Percentiles rank a stretch among this genome's conserved stretches.
Conservation (phyloP, 2,797 vertebrate genomes). For the Acanthurus lineatus region DNA sequence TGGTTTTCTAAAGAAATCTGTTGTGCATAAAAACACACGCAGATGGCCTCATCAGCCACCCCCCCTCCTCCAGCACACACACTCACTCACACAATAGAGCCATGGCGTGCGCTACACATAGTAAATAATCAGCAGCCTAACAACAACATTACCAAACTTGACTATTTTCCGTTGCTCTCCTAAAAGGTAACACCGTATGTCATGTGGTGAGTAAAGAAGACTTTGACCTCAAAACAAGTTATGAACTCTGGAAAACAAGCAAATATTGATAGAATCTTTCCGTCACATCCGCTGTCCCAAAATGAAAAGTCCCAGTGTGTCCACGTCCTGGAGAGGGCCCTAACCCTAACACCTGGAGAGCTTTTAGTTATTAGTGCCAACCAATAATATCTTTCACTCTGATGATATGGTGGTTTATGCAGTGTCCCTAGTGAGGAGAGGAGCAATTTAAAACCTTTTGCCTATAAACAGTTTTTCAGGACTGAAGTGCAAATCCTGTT, state of each 20-base stretch:
- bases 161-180: constrained; percentile 8
- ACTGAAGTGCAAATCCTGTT: constrained; percentile 4
- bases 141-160: constrained; percentile 24
- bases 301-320: constrained; percentile 12
- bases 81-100: constrained; percentile 31
- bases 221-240: constrained; percentile 55
- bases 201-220: constrained; percentile 47
- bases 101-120: constrained; percentile 20
- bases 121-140: constrained; percentile 30
- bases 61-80: background rate
- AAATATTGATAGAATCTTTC: constrained; percentile 61
- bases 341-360: too few species aligned
- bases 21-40: constrained; percentile 36
- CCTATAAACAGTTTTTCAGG: too few species aligned
- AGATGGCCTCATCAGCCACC: constrained; percentile 24
- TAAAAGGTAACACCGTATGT: background rate
- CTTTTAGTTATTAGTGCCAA: background rate
- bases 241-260: background rate
- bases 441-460: background rate
- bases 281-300: constrained; percentile 1
- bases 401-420: background rate
- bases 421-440: too few species aligned
- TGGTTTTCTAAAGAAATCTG: constrained; percentile 70
- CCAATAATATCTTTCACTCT: background rate
- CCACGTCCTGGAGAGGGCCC: background rate